Conservation (phyloP, 2,113 vertebrate species). For the Ictalurus furcatus region DNA sequence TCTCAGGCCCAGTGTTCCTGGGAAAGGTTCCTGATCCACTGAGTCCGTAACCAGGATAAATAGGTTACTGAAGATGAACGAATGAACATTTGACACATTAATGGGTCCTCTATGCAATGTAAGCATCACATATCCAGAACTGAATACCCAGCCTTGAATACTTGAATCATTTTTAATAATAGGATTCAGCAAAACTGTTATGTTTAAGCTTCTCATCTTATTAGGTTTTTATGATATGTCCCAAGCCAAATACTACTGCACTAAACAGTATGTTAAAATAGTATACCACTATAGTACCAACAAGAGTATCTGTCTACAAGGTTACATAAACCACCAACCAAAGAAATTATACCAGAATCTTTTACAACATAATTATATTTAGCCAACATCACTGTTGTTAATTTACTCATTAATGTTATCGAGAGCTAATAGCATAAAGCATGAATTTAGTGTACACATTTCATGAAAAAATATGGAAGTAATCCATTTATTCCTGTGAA, state of each 20-base stretch:
- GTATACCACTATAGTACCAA: not conserved
- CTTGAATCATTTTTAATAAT: not conserved
- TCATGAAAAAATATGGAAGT: not conserved
- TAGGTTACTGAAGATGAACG: not conserved
- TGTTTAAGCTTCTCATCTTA: not conserved
- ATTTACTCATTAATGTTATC: not conserved
- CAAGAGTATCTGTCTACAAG: not conserved
- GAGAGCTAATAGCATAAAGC: not conserved
- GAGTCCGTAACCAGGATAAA: not conserved
- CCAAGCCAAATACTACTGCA: not conserved
- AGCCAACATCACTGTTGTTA: not conserved
- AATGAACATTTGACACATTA: not conserved
- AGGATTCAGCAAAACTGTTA: not conserved
- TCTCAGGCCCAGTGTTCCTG: not conserved
- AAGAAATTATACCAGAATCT: not conserved
- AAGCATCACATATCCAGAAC: not conserved
- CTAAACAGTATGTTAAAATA: not conserved
- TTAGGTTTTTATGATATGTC: not conserved
- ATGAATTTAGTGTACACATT: not conserved
- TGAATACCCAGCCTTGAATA: not conserved
- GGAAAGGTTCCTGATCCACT: not conserved
- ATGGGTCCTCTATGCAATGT: not conserved
- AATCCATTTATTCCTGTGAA: not conserved
- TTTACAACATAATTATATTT: not conserved
- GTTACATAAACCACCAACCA: not conserved